These are phyloP conservation scores for Drosophila carrolli DNA, from an alignment of 1,140 invertebrate species.

Conservation along the genomic window DNA sequence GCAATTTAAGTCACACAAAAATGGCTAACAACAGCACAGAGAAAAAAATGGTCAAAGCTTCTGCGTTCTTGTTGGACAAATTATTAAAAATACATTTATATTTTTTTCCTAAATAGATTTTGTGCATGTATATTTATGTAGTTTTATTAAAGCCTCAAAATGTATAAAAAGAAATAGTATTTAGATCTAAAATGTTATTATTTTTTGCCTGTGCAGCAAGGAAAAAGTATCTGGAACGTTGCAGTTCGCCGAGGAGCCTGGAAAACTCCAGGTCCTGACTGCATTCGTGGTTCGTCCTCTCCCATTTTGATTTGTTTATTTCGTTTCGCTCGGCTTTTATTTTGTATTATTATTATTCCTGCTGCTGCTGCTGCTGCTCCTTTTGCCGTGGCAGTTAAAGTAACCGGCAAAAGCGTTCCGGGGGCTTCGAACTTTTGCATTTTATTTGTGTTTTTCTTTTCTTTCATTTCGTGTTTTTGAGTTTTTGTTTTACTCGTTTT, in stretches of 20 bases:
- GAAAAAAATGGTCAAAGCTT: not conserved
- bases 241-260: conserved; percentile 42
- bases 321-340: conserved; percentile 47
- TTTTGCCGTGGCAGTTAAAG: conserved; percentile 57
- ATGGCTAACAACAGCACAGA: conserved; percentile 59
- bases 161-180: not conserved
- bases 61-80: no score
- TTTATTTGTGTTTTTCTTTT: conserved; percentile 35
- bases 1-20: conserved; percentile 82
- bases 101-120: not conserved
- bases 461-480: conserved; percentile 5
- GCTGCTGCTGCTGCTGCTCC: conserved; percentile 8
- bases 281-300: conserved; percentile 39
- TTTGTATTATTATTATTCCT: conserved; percentile 14
- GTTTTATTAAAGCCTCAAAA: no score
- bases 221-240: conserved; percentile 72
- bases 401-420: conserved; percentile 53
- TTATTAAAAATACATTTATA: not conserved
- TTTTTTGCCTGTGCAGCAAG: conserved; percentile 28
- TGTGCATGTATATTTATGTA: no score
- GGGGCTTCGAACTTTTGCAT: conserved; percentile 78
- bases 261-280: conserved; percentile 46
- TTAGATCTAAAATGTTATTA: no score
- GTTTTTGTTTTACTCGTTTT: conserved; percentile 43
- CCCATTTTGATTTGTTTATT: conserved; percentile 54